phyloP scores from a whole-genome alignment of 2,888 invertebrate species.

The Lepidochitona cinerea region DNA sequence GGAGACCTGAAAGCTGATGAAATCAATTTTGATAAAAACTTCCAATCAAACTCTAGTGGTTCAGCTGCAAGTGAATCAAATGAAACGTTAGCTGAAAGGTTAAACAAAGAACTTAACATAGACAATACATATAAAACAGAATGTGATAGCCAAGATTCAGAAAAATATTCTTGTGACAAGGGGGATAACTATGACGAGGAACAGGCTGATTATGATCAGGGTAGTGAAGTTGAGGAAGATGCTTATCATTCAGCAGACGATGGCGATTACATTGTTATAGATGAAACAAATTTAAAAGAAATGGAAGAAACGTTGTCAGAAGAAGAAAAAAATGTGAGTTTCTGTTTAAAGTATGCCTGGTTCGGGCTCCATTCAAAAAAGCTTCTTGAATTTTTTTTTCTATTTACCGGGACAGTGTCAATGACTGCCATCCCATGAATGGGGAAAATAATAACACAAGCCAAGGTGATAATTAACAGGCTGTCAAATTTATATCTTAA shows the following conservation, averaged over 20 bases:
- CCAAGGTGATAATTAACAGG: no score
- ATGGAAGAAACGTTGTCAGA: slow-evolving; percentile 42
- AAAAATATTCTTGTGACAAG: background rate
- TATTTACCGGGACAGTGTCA: no score
- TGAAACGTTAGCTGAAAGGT: background rate
- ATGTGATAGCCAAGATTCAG: background rate
- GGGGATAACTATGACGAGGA: background rate
- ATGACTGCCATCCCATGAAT: no score
- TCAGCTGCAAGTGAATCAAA: background rate
- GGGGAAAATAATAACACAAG: no score
- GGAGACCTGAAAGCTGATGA: no score
- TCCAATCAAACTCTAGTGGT: background rate
- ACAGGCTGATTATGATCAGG: background rate
- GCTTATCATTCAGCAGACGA: slow-evolving; percentile 32
- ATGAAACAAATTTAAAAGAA: slow-evolving; percentile 31
- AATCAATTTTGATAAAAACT: background rate
- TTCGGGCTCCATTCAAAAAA: no score
- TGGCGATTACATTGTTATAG: slow-evolving; percentile 32
- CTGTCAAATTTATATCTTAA: no score
- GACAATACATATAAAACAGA: background rate
- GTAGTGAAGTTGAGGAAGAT: slow-evolving; percentile 11
- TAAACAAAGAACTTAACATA: background rate
- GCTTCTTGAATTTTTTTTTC: no score
- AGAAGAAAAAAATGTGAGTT: slow-evolving; percentile 48
- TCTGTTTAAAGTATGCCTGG: no score